Percentiles rank a stretch among this genome's conserved stretches.
These are phyloP conservation scores for Albula goreensis DNA, from an alignment of 2,113 vertebrate genomes.

Conservation along the genomic window DNA sequence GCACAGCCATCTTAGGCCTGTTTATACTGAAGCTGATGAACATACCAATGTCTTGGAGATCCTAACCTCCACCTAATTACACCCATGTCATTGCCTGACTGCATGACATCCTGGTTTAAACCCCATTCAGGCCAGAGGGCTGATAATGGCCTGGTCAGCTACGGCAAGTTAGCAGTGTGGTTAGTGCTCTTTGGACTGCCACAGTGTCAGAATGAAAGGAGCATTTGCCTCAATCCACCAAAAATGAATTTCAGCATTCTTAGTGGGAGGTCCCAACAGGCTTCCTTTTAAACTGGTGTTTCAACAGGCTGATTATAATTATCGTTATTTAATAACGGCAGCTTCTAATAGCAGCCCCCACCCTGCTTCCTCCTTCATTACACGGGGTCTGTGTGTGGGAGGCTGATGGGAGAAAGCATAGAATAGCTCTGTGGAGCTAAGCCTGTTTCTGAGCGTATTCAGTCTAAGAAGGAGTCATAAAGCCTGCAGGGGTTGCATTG, in stretches of 20 bases:
- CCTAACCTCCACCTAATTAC: no score
- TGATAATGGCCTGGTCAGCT: not conserved
- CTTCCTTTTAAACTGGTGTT: not conserved
- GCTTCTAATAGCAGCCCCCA: not conserved
- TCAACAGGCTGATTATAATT: slow-evolving; percentile 24
- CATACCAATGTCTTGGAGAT: no score
- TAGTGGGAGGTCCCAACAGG: not conserved
- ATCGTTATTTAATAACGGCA: not conserved
- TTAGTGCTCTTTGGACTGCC: not conserved
- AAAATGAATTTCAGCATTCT: not conserved
- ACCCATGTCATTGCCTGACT: no score
- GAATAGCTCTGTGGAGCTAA: slow-evolving; percentile 20
- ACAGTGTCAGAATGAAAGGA: not conserved
- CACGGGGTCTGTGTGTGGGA: not conserved
- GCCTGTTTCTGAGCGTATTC: slow-evolving; percentile 34
- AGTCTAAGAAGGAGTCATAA: slow-evolving; percentile 40
- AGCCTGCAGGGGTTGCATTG: slow-evolving; percentile 43
- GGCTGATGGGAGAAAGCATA: slow-evolving; percentile 25
- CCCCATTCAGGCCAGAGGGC: no score
- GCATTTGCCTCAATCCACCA: not conserved
- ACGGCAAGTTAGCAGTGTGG: not conserved
- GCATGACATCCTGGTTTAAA: no score
- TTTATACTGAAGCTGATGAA: no score
- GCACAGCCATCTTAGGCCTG: no score
- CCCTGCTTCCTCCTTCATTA: not conserved